phyloP scores from a whole-genome alignment of 2,113 vertebrate genomes.

The Thunnus maccoyii region DNA sequence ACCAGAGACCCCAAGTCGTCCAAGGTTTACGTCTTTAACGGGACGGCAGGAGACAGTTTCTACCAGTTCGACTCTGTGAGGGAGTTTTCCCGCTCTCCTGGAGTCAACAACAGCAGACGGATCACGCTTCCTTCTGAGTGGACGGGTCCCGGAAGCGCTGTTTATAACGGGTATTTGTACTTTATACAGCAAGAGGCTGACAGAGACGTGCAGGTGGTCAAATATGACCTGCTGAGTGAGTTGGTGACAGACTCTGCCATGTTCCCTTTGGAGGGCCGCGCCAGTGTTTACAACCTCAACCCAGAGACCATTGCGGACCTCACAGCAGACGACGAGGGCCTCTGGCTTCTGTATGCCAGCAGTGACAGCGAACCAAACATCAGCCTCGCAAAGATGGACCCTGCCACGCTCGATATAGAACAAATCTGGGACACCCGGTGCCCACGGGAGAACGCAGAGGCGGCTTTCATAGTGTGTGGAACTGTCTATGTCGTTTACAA shows the following conservation, averaged over 20 bases:
- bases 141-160: constrained; percentile 89
- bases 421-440: constrained; percentile 97
- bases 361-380: constrained; percentile 90
- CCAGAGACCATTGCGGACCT: constrained; percentile 91
- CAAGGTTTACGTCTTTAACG: constrained; percentile 93
- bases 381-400: constrained; percentile 94
- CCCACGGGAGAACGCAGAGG: constrained; percentile 92
- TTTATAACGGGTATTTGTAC: constrained; percentile 91
- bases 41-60: constrained; percentile 88
- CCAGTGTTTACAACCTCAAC: constrained; percentile 90
- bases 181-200: constrained; percentile 84
- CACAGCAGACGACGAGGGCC: constrained; percentile 91
- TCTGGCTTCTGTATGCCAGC: constrained; percentile 93
- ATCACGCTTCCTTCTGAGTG: constrained; percentile 91
- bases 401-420: constrained; percentile 91
- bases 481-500: constrained; percentile 97
- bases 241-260: constrained; percentile 90
- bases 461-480: constrained; percentile 93
- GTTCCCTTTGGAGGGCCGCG: constrained; percentile 88
- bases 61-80: constrained; percentile 89
- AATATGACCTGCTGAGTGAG: constrained; percentile 90
- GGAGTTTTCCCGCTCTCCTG: constrained; percentile 89
- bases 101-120: constrained; percentile 82
- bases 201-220: constrained; percentile 90
- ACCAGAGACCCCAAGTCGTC: constrained; percentile 91